These are phyloP conservation scores for Pheosia gnoma DNA, from an alignment of 2,888 invertebrate genomes.

Conservation along the genomic window DNA sequence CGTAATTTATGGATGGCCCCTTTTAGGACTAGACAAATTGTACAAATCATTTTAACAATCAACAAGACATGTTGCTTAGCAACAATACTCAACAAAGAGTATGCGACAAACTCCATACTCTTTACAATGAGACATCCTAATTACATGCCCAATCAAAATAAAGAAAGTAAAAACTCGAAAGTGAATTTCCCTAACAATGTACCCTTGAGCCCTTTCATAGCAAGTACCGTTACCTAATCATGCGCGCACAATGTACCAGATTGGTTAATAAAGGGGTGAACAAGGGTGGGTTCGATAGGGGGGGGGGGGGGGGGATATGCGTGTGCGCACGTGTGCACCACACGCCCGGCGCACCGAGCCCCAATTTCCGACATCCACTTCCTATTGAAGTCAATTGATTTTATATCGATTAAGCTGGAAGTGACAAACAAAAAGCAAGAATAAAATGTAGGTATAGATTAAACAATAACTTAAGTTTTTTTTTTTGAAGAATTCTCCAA, in stretches of 20 bases:
- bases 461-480: too few species aligned
- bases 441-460: too few species aligned
- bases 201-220: constrained; percentile 20
- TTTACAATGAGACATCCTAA: not conserved
- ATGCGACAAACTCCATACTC: too few species aligned
- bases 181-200: constrained; percentile 4
- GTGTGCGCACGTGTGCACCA: constrained; percentile 47
- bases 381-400: constrained; percentile 52
- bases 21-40: too few species aligned
- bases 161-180: constrained; percentile 1
- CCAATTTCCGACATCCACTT: constrained; percentile 57
- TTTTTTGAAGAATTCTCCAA: too few species aligned
- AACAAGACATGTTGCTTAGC: too few species aligned
- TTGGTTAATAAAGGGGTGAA: constrained; percentile 28
- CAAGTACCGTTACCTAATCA: constrained; percentile 27
- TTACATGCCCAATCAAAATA: not conserved
- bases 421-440: constrained; percentile 12
- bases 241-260: constrained; percentile 33
- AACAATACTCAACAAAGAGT: too few species aligned
- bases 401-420: constrained; percentile 31
- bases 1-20: too few species aligned
- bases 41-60: too few species aligned
- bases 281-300: constrained; percentile 13
- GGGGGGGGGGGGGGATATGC: constrained; percentile 29
- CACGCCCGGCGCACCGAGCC: constrained; percentile 39